Conservation (phyloP, 1,140 invertebrate species). For the Pseudachorutes palmiensis region DNA sequence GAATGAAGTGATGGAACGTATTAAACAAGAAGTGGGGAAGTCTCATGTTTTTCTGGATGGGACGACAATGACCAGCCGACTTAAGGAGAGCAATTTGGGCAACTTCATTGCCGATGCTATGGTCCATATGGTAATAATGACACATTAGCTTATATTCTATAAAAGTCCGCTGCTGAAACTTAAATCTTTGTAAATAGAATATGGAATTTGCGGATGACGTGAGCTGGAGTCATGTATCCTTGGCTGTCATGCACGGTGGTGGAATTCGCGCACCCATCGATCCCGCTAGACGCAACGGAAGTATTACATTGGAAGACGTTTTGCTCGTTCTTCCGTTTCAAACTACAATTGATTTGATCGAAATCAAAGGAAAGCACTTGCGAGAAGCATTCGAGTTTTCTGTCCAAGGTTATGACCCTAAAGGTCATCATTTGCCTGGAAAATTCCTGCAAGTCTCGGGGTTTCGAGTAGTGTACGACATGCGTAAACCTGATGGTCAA, state of each 20-base stretch:
- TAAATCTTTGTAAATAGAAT: conserved; percentile 18
- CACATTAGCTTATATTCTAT: background rate
- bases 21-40: conserved; percentile 52
- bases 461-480: conserved; percentile 50
- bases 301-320: conserved; percentile 57
- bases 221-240: conserved; percentile 66
- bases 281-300: conserved; percentile 40
- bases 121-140: conserved; percentile 44
- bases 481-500: conserved; percentile 48
- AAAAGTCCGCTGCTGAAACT: background rate
- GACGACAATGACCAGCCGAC: conserved; percentile 41
- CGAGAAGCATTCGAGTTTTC: conserved; percentile 54
- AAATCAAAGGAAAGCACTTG: conserved; percentile 54
- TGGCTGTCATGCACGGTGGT: conserved; percentile 66
- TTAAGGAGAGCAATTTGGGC: conserved; percentile 46
- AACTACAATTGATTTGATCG: conserved; percentile 58
- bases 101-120: conserved; percentile 45
- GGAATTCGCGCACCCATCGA: conserved; percentile 58
- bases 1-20: conserved; percentile 49
- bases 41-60: conserved; percentile 59
- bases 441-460: conserved; percentile 55
- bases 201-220: conserved; percentile 32
- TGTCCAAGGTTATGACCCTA: conserved; percentile 47
- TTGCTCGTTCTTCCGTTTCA: conserved; percentile 60
- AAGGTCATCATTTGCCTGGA: conserved; percentile 48